Conservation (phyloP, 2,888 invertebrate genomes). For the Deroplatys truncata region DNA sequence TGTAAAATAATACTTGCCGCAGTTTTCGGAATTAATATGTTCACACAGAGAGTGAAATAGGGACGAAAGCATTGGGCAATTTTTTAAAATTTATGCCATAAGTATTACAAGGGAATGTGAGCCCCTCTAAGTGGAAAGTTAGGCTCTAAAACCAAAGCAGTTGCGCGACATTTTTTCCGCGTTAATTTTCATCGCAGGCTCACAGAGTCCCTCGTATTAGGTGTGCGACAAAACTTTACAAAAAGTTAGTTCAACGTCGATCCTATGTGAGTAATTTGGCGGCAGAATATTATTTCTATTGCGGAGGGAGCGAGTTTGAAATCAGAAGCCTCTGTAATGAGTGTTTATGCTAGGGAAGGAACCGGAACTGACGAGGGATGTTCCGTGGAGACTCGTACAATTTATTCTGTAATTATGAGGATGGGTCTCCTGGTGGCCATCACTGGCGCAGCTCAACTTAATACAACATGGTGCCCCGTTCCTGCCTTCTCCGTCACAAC, state of each 20-base stretch:
- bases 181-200: background rate
- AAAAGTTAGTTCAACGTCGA: background rate
- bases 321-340: constrained; percentile 3
- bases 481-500: background rate
- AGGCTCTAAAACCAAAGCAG: background rate
- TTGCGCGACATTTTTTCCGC: background rate
- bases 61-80: no score
- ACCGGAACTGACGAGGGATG: background rate
- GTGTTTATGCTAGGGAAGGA: constrained; percentile 15
- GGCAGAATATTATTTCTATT: background rate
- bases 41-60: no score
- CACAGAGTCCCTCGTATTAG: no score
- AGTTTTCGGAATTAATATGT: no score
- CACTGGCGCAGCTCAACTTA: background rate
- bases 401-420: constrained; percentile 31
- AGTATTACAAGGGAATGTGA: no score
- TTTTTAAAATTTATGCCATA: no score
- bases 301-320: background rate
- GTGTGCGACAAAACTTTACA: background rate
- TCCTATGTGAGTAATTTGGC: background rate
- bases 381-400: constrained; percentile 27
- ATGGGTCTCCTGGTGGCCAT: constrained; percentile 30
- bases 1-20: no score
- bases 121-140: no score
- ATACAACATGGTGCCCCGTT: background rate